Evolutionary conservation across 2,888 invertebrate species (phyloP).

Genomic region (Clistopyga incitator): DNA sequence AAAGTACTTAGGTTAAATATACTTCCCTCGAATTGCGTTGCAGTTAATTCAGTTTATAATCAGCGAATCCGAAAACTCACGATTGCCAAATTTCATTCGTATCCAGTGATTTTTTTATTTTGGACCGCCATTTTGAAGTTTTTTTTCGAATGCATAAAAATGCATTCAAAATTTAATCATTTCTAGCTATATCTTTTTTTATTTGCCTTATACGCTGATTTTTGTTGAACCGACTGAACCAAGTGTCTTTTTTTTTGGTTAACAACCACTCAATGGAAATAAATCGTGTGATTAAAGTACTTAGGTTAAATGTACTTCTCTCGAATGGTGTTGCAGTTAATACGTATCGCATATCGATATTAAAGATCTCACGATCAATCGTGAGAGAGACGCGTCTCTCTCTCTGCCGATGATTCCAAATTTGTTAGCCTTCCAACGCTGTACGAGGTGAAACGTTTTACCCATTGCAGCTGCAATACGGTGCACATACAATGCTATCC

Average conservation of each 20-base stretch:
- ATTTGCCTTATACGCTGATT: no score
- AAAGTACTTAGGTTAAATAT: not conserved
- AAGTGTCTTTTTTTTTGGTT: not conserved
- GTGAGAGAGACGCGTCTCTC: slow-evolving; percentile 52
- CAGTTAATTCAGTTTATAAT: no score
- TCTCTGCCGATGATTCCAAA: not conserved
- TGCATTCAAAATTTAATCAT: no score
- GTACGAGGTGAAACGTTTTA: slow-evolving; percentile 56
- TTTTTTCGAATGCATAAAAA: no score
- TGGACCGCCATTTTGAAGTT: no score
- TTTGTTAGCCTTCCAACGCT: not conserved
- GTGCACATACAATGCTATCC: slow-evolving; percentile 6
- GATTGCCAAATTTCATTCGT: no score
- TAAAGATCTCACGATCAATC: slow-evolving; percentile 61
- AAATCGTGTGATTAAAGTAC: not conserved
- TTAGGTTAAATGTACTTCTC: not conserved
- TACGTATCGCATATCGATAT: slow-evolving; percentile 54
- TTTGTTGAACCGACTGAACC: no score
- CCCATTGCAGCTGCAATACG: not conserved
- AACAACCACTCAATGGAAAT: not conserved
- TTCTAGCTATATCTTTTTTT: no score
- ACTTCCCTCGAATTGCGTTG: not conserved
- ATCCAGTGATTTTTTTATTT: no score
- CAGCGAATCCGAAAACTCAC: no score
- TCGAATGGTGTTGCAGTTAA: not conserved